Evolutionary conservation across 2,888 invertebrate species (phyloP), one percentile per base, ranked within the genome.

Genomic region (Gonocerus acuteangulatus): DNA sequence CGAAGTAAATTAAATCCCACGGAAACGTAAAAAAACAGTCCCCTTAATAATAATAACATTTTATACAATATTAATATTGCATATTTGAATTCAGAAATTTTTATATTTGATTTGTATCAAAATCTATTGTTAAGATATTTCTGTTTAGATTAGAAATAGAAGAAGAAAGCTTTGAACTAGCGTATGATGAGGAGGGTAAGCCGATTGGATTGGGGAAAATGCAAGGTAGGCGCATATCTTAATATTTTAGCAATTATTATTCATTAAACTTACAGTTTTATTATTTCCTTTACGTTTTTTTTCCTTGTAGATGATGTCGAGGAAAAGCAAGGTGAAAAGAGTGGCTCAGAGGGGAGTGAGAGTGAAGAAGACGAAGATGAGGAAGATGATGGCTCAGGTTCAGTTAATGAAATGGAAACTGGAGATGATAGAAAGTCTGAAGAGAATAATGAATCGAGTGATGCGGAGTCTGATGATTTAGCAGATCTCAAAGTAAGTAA

Each of bases 401-500:
- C 27, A 27, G 27, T 9, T 27, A n/a, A 9, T n/a, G n/a, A 39
- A 9, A 39, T 39, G 13, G 58, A 59, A 9, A 23, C n/a, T 15
- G 52, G 61, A 34, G 65, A 64, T 13, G 60, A 66, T 36, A 56
- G 63, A 19, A 49, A 65, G n/a, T 59, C 48, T 11, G 62, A 62
- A 61, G 61, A 65, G 21, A 19, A 49, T 19, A 51, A 49, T 11
- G 60, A 60, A 15, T 34, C 52, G 1, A 63, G 60, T 23, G 64
- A 61, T 22, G 66, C 62, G 16, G 70, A 70, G 19, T 71, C 72
- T 63, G 74, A 75, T 69, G 70, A 74, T 71, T 72, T 78, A 11
- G 75, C 77, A 13, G 81, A 80, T 71, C 71, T 80, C n/a, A 76
- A 72, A 6, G 72, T 71, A 27, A 70, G 70, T 61, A 73, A 72